Evolutionary conservation across 2,888 invertebrate genomes (phyloP), one percentile per base, ranked within the genome.

Genomic region (Trachelus tabidus): DNA sequence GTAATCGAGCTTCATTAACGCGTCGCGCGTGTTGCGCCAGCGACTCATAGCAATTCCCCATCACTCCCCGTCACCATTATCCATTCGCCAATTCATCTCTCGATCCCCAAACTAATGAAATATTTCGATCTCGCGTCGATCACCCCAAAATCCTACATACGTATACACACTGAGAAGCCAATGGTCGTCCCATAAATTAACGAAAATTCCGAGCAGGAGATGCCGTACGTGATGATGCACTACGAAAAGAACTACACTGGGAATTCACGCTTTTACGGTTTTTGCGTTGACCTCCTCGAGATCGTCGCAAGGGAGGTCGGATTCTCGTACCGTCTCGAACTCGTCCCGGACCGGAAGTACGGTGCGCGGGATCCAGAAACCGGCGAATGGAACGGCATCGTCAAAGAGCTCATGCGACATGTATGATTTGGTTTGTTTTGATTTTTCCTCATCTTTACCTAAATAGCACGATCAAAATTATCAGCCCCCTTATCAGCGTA

Each of bases 251-350:
- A 95, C 89, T 94, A 94, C 90, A 95, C 94, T 15, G 95, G 95
- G 73, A 96, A 96, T 89, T 94, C 94, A 83, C 93, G 95, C 79
- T 96, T 95, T 92, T 96, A 95, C 91, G 96, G 96, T 76, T 96
- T 96, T 92, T 96, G 96, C 92, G 95, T 96, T 82, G 96, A 96
- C 90, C 93, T 96, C 73, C 92, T 96, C 85, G 94, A 95, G 87
- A 92, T 93, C 79, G 93, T 96, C 84, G 94, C 95, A 3, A 93
- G 93, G 82, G 93, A 94, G 87, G 94, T 95, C 68, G 95, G 95
- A 75, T 96, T 96, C 91, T 94, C 95, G 85, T 96, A 95, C 90
- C 93, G 95, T 79, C 90, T 96, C 86, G 95, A 95, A 87, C 92
- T 95, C 82, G 95, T 95, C 40, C 95, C 95, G 4, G 95, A 96